Percentiles rank a stretch among this genome's conserved stretches.
phyloP scores from a whole-genome alignment of 2,797 vertebrate genomes.

The Aeoliscus strigatus region DNA sequence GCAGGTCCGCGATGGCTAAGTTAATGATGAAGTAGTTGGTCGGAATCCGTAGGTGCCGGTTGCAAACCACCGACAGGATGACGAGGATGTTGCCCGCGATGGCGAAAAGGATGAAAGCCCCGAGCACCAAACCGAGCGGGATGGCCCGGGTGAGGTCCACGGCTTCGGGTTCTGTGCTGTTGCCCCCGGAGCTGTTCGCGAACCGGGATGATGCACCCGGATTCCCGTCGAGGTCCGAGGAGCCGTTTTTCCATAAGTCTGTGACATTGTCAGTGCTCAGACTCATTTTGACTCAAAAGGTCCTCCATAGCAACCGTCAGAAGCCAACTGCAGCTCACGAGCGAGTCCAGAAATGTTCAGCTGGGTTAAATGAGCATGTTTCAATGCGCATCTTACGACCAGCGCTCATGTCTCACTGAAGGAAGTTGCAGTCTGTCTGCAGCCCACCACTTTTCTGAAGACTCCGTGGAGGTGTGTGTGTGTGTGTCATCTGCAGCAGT shows the following conservation, averaged over 20 bases:
- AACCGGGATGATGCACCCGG: conserved; percentile 45
- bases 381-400: conserved; percentile 1
- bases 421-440: conserved; percentile 21
- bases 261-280: conserved; percentile 77
- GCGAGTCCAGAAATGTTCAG: conserved; percentile 22
- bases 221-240: conserved; percentile 65
- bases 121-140: conserved; percentile 86
- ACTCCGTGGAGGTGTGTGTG: conserved; percentile 47
- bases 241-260: conserved; percentile 79
- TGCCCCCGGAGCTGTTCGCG: conserved; percentile 74
- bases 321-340: conserved; percentile 24
- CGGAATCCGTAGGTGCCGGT: conserved; percentile 92
- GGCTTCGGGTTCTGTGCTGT: conserved; percentile 64
- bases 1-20: conserved; percentile 93
- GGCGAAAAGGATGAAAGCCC: conserved; percentile 91
- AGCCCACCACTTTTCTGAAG: conserved; percentile 40
- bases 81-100: conserved; percentile 95
- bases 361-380: conserved; percentile 17
- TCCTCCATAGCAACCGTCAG: conserved; percentile 84
- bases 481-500: conserved; percentile 47
- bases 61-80: conserved; percentile 94
- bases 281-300: conserved; percentile 84
- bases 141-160: conserved; percentile 83
- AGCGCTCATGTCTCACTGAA: conserved; percentile 1
- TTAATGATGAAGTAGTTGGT: conserved; percentile 98